These are phyloP conservation scores for Thymelicus lineola DNA, from an alignment of 2,888 invertebrate genomes.

Conservation along the genomic window DNA sequence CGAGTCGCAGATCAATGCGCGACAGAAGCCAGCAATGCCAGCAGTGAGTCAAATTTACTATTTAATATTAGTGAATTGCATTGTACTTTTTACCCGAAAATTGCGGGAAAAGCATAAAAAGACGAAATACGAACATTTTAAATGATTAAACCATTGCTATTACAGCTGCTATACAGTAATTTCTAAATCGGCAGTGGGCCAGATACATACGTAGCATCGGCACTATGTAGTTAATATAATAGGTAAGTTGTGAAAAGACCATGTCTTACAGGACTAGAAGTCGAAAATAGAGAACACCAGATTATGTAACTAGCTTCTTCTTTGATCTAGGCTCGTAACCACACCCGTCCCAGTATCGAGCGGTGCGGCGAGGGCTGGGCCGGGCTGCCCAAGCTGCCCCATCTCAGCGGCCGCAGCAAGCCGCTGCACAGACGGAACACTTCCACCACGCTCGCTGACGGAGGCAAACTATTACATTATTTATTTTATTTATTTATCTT, in stretches of 20 bases:
- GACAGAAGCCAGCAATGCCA: conserved; percentile 60
- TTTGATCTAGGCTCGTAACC: conserved; percentile 48
- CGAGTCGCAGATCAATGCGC: conserved; percentile 55
- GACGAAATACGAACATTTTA: too few species aligned
- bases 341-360: conserved; percentile 38
- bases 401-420: conserved; percentile 79
- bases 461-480: conserved; percentile 29
- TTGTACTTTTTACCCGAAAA: too few species aligned
- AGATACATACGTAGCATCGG: too few species aligned
- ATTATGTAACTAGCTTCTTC: background rate
- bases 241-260: too few species aligned
- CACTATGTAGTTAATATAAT: too few species aligned
- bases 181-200: too few species aligned
- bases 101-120: too few species aligned
- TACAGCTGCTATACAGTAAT: too few species aligned
- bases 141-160: too few species aligned
- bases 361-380: conserved; percentile 61
- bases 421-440: conserved; percentile 78
- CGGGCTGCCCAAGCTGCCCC: conserved; percentile 80
- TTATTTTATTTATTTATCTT: background rate
- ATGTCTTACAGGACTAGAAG: too few species aligned
- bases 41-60: conserved; percentile 17
- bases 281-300: too few species aligned
- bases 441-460: conserved; percentile 45
- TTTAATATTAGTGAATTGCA: too few species aligned